Evolutionary conservation across 2,113 vertebrate genomes (phyloP).

Genomic region (Platycercus adscitus): DNA sequence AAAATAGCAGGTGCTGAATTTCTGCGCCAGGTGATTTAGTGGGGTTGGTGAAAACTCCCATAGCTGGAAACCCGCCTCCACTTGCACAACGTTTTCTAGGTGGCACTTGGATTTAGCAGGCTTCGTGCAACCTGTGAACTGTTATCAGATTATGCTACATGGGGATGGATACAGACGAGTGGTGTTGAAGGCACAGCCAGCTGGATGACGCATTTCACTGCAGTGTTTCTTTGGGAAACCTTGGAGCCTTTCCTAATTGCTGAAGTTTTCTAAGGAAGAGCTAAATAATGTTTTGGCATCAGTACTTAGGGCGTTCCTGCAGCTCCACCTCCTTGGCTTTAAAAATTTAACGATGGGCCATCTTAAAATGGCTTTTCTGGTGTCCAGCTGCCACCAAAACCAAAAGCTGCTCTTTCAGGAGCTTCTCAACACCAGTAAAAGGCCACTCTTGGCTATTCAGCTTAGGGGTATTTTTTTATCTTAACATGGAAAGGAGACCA

Average conservation of each 20-base stretch:
- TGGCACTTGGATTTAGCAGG: not conserved
- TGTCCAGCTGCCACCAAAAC: not conserved
- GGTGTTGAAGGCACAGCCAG: not conserved
- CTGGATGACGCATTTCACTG: not conserved
- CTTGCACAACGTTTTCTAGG: not conserved
- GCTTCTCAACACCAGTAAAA: not conserved
- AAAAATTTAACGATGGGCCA: not conserved
- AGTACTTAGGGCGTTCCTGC: not conserved
- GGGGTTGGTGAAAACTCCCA: not conserved
- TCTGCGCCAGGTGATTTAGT: not conserved
- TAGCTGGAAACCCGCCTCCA: not conserved
- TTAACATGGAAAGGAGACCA: not conserved
- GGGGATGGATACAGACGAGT: not conserved
- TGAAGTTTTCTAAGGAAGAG: not conserved
- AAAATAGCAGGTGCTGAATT: not conserved
- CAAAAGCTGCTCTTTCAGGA: not conserved
- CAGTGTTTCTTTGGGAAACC: not conserved
- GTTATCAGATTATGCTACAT: fast-evolving
- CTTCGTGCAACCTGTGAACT: not conserved
- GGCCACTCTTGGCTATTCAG: not conserved
- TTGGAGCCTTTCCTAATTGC: not conserved
- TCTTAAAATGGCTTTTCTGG: not conserved
- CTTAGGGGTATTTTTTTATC: not conserved
- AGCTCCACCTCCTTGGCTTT: not conserved
- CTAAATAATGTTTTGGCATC: not conserved